Evolutionary conservation across 2,797 vertebrate genomes (phyloP).

Genomic region (Nothura maculosa): DNA sequence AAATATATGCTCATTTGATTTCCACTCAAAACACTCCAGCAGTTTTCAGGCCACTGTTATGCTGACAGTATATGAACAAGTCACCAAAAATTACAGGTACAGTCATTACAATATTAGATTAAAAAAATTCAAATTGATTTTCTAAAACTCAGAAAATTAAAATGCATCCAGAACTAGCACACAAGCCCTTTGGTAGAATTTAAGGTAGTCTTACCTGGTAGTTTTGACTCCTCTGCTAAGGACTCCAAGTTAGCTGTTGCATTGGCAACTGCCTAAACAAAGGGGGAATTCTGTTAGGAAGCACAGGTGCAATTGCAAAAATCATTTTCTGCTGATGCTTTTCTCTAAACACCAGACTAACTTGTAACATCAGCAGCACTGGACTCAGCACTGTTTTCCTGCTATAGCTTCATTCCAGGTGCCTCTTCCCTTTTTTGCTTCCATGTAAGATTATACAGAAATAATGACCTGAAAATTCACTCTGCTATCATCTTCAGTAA

Average conservation of each 20-base stretch:
- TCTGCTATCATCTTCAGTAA: neutral
- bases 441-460: neutral
- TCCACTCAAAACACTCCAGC: neutral
- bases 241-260: neutral
- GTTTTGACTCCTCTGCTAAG: neutral
- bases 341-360: neutral
- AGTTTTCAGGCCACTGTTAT: neutral
- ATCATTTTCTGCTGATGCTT: neutral
- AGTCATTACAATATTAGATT: neutral
- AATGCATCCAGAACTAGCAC: neutral
- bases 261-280: conserved; percentile 12
- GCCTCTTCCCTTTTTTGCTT: neutral
- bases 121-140: neutral
- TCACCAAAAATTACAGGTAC: neutral
- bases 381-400: neutral
- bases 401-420: neutral
- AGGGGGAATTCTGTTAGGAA: conserved; percentile 12
- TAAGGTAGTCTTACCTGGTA: conserved; percentile 33
- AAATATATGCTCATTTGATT: neutral
- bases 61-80: neutral
- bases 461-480: neutral
- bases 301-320: neutral
- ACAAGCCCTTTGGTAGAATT: neutral
- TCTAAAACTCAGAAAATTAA: neutral
- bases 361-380: neutral